phyloP scores from a whole-genome alignment of 2,888 invertebrate species.

The Phrixothrix hirtus region DNA sequence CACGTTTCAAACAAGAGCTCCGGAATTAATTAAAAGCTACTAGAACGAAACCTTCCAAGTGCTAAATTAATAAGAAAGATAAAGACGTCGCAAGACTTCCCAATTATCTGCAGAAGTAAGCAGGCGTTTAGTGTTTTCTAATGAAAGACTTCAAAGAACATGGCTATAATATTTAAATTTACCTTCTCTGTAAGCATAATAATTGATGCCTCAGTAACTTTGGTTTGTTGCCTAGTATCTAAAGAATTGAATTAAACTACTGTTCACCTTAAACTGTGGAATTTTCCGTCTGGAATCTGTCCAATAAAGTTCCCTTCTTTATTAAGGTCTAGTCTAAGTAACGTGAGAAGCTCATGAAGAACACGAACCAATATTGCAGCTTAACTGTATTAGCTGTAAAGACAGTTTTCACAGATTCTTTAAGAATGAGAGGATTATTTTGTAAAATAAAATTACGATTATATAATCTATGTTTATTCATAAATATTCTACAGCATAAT shows the following conservation, averaged over 20 bases:
- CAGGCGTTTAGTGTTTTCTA: slow-evolving; percentile 4
- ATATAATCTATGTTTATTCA: too few species aligned
- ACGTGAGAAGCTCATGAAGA: slow-evolving; percentile 10
- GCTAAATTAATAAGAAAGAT: slow-evolving; percentile 19
- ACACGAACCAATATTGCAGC: too few species aligned
- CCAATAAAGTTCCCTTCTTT: slow-evolving; percentile 1
- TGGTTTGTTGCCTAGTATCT: too few species aligned
- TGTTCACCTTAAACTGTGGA: neutral
- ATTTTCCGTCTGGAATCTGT: neutral
- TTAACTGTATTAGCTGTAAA: too few species aligned
- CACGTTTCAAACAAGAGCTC: neutral
- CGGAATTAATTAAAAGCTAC: slow-evolving; percentile 13
- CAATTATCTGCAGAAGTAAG: slow-evolving; percentile 13
- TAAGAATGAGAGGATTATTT: too few species aligned
- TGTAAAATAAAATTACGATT: too few species aligned
- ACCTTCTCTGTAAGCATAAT: too few species aligned
- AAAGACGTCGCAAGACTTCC: slow-evolving; percentile 14
- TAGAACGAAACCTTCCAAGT: slow-evolving; percentile 13
- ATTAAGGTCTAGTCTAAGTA: neutral
- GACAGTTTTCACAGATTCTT: too few species aligned
- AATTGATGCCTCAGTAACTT: too few species aligned
- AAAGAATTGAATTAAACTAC: neutral
- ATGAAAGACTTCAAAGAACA: too few species aligned
- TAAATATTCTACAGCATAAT: too few species aligned
- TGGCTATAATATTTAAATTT: too few species aligned